Percentiles rank a stretch among this genome's conserved stretches.
phyloP scores from a whole-genome alignment of 2,797 vertebrate genomes.

The Neopelma chrysocephalum region DNA sequence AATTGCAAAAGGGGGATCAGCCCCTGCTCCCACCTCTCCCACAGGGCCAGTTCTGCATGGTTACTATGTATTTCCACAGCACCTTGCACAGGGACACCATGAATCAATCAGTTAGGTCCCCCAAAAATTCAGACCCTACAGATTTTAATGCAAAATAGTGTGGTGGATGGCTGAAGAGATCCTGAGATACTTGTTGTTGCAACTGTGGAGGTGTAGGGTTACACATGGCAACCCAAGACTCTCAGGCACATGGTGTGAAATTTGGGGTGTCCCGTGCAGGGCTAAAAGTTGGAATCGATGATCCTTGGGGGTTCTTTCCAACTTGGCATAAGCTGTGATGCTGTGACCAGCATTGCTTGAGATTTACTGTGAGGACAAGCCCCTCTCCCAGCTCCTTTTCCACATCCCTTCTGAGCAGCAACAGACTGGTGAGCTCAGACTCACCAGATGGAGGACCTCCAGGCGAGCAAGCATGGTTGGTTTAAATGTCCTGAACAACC shows the following conservation, averaged over 20 bases:
- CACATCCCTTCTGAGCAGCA: not conserved
- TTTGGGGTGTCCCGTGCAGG: not conserved
- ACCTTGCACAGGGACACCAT: not conserved
- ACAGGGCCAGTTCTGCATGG: not conserved
- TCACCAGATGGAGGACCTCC: not conserved
- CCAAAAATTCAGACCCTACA: not conserved
- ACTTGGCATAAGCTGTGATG: not conserved
- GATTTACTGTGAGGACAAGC: not conserved
- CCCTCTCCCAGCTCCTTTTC: not conserved
- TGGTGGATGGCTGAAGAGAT: not conserved
- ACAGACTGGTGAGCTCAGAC: not conserved
- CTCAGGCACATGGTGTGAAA: not conserved
- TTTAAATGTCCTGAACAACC: not conserved
- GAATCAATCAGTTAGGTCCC: not conserved
- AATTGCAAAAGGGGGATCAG: not conserved
- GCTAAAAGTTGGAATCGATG: not conserved
- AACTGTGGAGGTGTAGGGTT: not conserved
- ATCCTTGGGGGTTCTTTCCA: not conserved
- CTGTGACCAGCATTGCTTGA: accelerated
- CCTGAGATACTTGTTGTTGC: accelerated
- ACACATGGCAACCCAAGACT: accelerated
- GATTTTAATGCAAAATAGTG: not conserved
- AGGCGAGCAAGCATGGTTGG: not conserved
- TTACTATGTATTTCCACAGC: not conserved
- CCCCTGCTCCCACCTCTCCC: not conserved